Evolutionary conservation across 2,888 invertebrate species (phyloP).

Genomic region (Campoplex capitator): DNA sequence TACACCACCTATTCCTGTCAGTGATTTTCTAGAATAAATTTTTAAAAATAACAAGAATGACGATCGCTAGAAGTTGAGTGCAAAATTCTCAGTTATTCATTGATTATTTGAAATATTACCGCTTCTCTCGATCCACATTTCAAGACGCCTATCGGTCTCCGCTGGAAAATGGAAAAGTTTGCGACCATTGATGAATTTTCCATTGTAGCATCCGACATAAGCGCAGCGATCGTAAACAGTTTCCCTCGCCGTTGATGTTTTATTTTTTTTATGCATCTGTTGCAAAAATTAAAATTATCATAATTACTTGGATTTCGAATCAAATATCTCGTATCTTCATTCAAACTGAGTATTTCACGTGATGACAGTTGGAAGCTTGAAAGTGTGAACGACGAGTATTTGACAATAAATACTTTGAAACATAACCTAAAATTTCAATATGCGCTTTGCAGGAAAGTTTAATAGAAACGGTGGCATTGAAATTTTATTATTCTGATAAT

Average conservation of each 20-base stretch:
- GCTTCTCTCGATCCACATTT: slow-evolving; percentile 66
- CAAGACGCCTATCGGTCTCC: slow-evolving; percentile 58
- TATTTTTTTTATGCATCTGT: slow-evolving; percentile 50
- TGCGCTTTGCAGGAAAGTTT: background rate
- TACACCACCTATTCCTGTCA: no score
- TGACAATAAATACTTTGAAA: background rate
- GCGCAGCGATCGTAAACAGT: slow-evolving; percentile 64
- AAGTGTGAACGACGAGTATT: background rate
- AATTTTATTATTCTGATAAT: background rate
- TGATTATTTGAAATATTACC: slow-evolving; percentile 13
- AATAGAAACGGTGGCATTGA: no score
- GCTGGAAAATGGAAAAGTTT: slow-evolving; percentile 60
- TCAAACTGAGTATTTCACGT: background rate
- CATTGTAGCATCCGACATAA: slow-evolving; percentile 61
- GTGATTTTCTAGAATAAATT: no score
- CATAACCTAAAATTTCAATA: slow-evolving; percentile 44
- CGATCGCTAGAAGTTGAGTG: background rate
- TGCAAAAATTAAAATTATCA: background rate
- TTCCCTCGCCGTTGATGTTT: slow-evolving; percentile 38
- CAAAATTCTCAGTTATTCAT: background rate
- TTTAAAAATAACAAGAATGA: background rate
- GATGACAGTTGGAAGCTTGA: background rate
- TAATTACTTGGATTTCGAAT: background rate
- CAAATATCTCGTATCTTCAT: background rate
- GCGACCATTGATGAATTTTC: slow-evolving; percentile 59